Conservation (phyloP, 2,888 invertebrate genomes). For the Rhagophthalmus giganteus region DNA sequence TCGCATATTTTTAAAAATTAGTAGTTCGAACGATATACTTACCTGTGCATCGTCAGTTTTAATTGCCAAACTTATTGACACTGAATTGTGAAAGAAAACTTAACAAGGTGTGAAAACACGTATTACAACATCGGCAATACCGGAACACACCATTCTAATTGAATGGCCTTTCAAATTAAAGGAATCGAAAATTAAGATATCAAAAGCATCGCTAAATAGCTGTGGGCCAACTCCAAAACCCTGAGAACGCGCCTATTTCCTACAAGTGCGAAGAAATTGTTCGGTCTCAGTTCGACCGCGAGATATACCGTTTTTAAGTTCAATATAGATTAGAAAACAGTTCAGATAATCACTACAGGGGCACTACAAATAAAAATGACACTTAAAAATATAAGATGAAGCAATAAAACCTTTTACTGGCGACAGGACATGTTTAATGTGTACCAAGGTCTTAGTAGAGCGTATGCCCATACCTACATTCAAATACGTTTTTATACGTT, state of each 20-base stretch:
- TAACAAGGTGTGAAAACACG: slow-evolving; percentile 5
- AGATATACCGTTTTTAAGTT: too few species aligned
- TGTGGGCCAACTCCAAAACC: not conserved
- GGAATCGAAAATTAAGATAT: not conserved
- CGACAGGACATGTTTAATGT: slow-evolving; percentile 36
- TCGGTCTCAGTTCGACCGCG: too few species aligned
- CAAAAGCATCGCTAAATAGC: not conserved
- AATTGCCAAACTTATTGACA: slow-evolving; percentile 4
- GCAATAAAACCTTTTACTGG: slow-evolving; percentile 48
- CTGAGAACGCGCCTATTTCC: not conserved
- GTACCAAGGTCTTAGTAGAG: slow-evolving; percentile 41
- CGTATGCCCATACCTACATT: slow-evolving; percentile 47
- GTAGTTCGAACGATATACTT: too few species aligned
- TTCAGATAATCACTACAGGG: too few species aligned
- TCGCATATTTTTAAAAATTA: slow-evolving; percentile 20
- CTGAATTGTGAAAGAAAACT: slow-evolving; percentile 3
- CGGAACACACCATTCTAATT: not conserved
- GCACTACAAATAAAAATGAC: slow-evolving; percentile 39
- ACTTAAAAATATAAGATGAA: slow-evolving; percentile 46
- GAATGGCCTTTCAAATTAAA: not conserved
- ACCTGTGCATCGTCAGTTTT: too few species aligned
- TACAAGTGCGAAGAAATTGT: too few species aligned
- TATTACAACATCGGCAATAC: slow-evolving; percentile 1
- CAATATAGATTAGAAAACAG: too few species aligned
- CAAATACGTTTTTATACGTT: slow-evolving; percentile 45